phyloP scores from a whole-genome alignment of 2,113 vertebrate genomes.

The Rutilus rutilus region DNA sequence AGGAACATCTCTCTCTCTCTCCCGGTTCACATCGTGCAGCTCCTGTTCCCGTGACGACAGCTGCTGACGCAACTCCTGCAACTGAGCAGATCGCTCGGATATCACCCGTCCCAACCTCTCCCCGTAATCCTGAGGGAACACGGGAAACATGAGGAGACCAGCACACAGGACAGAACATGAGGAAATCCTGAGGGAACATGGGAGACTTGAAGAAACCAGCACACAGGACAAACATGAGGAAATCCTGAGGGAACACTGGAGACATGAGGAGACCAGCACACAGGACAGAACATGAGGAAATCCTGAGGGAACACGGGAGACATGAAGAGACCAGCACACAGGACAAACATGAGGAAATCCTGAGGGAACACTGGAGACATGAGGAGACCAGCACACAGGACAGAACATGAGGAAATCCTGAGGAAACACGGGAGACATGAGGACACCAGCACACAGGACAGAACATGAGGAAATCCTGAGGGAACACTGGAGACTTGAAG shows the following conservation, averaged over 20 bases:
- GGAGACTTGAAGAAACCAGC: too few species aligned
- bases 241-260: too few species aligned
- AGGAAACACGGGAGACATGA: background rate
- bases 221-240: background rate
- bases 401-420: slow-evolving; percentile 67
- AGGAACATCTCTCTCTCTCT: slow-evolving; percentile 51
- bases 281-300: background rate
- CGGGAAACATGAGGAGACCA: background rate
- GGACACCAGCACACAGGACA: background rate
- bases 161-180: background rate
- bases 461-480: background rate
- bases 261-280: background rate
- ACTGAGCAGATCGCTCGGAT: slow-evolving; percentile 80
- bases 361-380: too few species aligned
- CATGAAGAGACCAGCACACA: background rate
- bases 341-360: background rate
- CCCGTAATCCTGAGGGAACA: slow-evolving; percentile 74
- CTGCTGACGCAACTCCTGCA: slow-evolving; percentile 84
- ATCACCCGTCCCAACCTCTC: slow-evolving; percentile 83
- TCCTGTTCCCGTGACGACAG: slow-evolving; percentile 72
- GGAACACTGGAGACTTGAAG: too few species aligned
- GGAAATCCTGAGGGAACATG: too few species aligned
- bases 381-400: background rate
- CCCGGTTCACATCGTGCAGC: slow-evolving; percentile 66
- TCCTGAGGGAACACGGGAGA: too few species aligned